Conservation (phyloP, 2,113 vertebrate species). For the Cephalopterus ornatus region DNA sequence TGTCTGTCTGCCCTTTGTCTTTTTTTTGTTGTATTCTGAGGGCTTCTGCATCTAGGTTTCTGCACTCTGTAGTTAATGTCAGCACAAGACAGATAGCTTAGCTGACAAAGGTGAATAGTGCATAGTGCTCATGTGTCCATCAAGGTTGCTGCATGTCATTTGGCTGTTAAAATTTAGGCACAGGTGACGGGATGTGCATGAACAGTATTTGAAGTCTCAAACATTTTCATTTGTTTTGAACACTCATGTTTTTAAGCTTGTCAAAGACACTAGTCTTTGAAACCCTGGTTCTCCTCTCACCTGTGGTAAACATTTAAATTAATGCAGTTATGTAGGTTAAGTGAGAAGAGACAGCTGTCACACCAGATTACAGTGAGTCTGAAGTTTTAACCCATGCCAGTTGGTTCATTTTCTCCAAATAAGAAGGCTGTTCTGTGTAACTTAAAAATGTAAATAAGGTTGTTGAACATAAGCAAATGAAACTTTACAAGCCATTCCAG, state of each 20-base stretch:
- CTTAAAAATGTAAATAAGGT: conserved; percentile 33
- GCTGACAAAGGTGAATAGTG: neutral
- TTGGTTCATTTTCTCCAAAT: conserved; percentile 22
- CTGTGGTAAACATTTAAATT: neutral
- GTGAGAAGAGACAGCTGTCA: neutral
- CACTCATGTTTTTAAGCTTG: neutral
- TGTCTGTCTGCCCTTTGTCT: neutral
- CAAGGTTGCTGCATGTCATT: neutral
- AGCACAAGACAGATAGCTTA: neutral
- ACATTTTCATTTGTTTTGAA: neutral
- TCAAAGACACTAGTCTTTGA: neutral
- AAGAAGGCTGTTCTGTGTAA: neutral
- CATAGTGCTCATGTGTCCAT: neutral
- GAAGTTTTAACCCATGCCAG: conserved; percentile 4
- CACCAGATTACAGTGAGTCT: neutral
- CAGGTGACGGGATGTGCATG: neutral
- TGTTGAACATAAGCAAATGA: conserved; percentile 22
- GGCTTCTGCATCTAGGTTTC: neutral
- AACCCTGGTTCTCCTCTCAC: conserved; percentile 1
- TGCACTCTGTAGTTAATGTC: neutral
- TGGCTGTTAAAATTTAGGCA: neutral
- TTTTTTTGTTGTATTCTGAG: neutral
- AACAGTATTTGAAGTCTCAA: neutral
- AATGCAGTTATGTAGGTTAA: conserved; percentile 15
- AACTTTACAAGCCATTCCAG: conserved; percentile 48